Percentiles rank a stretch among this genome's conserved stretches.
These are phyloP conservation scores for Pristionchus maxplancki DNA, from an alignment of 2,888 invertebrate genomes.

Conservation along the genomic window DNA sequence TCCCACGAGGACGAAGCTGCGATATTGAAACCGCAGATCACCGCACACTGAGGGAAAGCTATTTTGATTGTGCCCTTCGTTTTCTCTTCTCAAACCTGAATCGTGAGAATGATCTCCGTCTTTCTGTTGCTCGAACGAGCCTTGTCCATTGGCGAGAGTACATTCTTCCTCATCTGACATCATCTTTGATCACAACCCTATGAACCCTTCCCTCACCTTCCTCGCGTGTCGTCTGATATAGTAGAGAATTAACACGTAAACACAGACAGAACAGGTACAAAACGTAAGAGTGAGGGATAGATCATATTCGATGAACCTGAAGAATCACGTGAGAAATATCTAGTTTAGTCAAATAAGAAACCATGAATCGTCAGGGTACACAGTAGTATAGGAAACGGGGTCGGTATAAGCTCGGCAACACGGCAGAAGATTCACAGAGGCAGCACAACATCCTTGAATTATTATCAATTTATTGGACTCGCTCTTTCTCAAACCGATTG, in stretches of 20 bases:
- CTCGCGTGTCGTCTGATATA: neutral
- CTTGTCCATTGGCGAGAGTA: neutral
- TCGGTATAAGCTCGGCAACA: neutral
- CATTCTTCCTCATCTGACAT: neutral
- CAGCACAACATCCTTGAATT: neutral
- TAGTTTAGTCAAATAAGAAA: neutral
- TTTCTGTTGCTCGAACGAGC: neutral
- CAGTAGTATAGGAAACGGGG: neutral
- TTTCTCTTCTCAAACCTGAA: neutral
- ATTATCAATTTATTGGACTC: neutral
- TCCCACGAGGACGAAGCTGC: neutral
- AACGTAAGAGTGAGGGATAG: neutral
- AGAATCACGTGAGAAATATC: neutral
- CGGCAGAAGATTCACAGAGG: neutral
- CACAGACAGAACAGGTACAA: neutral
- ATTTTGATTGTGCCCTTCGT: neutral
- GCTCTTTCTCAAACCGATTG: neutral
- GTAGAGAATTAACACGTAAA: neutral
- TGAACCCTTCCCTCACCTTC: neutral
- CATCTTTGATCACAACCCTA: neutral
- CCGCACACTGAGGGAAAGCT: neutral
- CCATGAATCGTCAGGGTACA: neutral
- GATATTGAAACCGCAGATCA: neutral
- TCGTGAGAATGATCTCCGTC: constrained; percentile 4
- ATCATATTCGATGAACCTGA: neutral